Conservation (phyloP, 2,113 vertebrate genomes). For the Chaetodon trifascialis region DNA sequence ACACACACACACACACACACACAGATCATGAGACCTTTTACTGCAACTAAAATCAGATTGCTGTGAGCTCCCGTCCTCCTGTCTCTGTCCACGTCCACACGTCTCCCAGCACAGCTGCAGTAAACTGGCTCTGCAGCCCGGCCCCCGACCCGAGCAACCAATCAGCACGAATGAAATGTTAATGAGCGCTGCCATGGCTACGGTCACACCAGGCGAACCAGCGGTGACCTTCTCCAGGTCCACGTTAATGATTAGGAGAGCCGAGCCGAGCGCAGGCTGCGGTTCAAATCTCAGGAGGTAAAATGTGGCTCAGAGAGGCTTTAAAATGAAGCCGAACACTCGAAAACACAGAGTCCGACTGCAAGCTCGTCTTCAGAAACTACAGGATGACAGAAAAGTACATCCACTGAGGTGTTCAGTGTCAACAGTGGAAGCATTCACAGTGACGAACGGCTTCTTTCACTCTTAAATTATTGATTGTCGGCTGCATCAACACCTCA, state of each 20-base stretch:
- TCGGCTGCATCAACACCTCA: neutral
- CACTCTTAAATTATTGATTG: neutral
- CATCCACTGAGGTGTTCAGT: neutral
- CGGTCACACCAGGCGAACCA: slow-evolving; percentile 37
- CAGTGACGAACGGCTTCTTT: neutral
- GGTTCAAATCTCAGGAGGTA: neutral
- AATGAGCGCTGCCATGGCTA: slow-evolving; percentile 45
- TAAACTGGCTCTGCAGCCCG: slow-evolving; percentile 9
- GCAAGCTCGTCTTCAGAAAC: too few relatives aligned
- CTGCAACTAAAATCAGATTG: neutral
- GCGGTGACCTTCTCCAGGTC: slow-evolving; percentile 48
- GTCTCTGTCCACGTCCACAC: neutral
- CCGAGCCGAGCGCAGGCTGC: neutral
- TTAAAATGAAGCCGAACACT: neutral
- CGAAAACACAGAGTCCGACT: neutral
- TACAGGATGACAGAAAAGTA: neutral
- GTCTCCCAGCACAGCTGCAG: neutral
- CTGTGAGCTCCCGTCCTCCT: too few relatives aligned
- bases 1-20: too few relatives aligned
- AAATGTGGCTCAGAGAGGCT: neutral
- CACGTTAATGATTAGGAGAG: slow-evolving; percentile 64
- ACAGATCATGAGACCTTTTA: too few relatives aligned
- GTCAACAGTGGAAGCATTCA: neutral
- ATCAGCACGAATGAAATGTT: slow-evolving; percentile 45
- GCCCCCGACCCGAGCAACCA: slow-evolving; percentile 1